Base-by-base conservation (phyloP, 2,797 vertebrate species). In the Austrolebias charrua region DNA sequence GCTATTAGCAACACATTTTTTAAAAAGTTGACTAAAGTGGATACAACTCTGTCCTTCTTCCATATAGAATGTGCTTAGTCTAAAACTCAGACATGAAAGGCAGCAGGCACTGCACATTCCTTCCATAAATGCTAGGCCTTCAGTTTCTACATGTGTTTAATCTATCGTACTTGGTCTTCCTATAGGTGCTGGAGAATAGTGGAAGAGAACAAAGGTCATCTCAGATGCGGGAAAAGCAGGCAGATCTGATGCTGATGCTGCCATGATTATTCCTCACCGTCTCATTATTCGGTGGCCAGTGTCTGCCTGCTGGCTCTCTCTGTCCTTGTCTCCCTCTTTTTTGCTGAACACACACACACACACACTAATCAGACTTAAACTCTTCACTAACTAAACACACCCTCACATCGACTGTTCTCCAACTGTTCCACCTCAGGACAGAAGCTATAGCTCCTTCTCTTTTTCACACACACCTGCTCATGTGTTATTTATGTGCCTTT, bases 181-280 rank as follows among this genome's bases (percentile, higher is more conserved):
- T 63, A 28, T 43, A 75, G 61, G 70, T 60, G 73, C 57, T 60
- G 73, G 55, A 70, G 51, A 66, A 31, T 29, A 58, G 58, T 54
- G 51, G 54, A 55, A 40, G 55, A 50, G 76, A 73, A 67, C 70
- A 85, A 79, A 81, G 76, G 75, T 84, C 60, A 78, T 51, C 55
- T 63, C 46, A 56, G 74, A 82, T 48, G 72, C 67, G 72, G 67
- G 63, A 76, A 55, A 65, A 83, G 60, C 71, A 75, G 66, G 66
- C 55, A 77, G 74, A 86, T 85, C 64, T 70, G 78, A 54, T 79
- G 65, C 58, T 71, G 81, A 80, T 83, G 78, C 81, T 77, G 78
- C 79, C 69, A 78, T 76, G 72, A 24, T 28, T 80, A 83, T 83
- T 82, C 63, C 81, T 80, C 70, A 86, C 66, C 75, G 79, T 82